phyloP scores from a whole-genome alignment of 2,888 invertebrate species.

The Mylabris sibirica region DNA sequence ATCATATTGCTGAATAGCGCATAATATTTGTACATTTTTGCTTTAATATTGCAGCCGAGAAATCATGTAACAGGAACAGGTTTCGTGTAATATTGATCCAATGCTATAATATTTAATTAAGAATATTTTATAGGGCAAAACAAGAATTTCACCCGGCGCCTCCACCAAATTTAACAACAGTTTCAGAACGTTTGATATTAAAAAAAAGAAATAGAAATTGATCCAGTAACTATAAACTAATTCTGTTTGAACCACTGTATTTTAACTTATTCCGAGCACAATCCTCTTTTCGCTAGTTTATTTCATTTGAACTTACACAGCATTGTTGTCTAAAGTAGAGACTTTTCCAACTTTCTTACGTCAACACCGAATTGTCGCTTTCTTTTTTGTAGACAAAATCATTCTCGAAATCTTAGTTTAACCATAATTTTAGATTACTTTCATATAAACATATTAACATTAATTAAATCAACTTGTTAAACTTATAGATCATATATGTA shows the following conservation, averaged over 20 bases:
- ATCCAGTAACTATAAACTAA: not conserved
- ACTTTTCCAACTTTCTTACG: not conserved
- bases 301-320: not conserved
- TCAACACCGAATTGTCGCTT: not conserved
- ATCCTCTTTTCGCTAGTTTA: not conserved
- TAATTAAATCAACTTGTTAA: constrained; percentile 18
- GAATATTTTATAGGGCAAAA: not conserved
- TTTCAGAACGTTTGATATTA: not conserved
- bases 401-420: no score
- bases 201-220: not conserved
- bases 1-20: constrained; percentile 14
- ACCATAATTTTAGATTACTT: not conserved
- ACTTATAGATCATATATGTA: constrained; percentile 10
- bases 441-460: constrained; percentile 9
- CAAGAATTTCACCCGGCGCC: not conserved
- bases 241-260: not conserved
- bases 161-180: not conserved
- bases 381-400: not conserved
- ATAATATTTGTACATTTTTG: not conserved
- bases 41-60: not conserved
- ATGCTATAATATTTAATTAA: not conserved
- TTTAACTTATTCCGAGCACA: constrained; percentile 2
- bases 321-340: not conserved
- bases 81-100: not conserved
- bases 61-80: not conserved